These are phyloP conservation scores for Byasa hedistus DNA, from an alignment of 2,888 invertebrate genomes.

Conservation along the genomic window DNA sequence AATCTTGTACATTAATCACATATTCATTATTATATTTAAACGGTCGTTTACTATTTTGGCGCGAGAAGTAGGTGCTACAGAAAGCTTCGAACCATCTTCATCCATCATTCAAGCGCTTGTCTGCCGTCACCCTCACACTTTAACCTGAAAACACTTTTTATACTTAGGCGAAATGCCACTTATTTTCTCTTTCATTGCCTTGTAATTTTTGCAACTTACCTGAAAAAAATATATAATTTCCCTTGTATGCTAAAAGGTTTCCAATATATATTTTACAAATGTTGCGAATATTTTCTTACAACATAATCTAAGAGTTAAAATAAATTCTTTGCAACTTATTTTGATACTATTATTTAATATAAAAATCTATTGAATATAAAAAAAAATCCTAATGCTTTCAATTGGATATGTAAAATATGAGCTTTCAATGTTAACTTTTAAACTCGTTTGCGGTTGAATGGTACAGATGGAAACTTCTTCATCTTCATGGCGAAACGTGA, in stretches of 20 bases:
- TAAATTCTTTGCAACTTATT: no score
- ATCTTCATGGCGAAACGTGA: slow-evolving; percentile 77
- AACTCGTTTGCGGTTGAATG: slow-evolving; percentile 61
- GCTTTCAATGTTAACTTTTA: slow-evolving; percentile 39
- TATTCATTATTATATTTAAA: slow-evolving; percentile 35
- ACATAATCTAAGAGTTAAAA: background rate
- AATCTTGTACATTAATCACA: slow-evolving; percentile 18
- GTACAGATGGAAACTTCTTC: slow-evolving; percentile 63
- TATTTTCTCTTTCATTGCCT: slow-evolving; percentile 29
- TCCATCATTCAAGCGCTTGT: slow-evolving; percentile 57
- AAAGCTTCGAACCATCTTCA: slow-evolving; percentile 45
- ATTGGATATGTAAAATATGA: no score
- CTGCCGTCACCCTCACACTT: slow-evolving; percentile 38
- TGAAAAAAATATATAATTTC: background rate
- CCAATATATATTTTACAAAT: background rate
- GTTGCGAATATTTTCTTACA: background rate
- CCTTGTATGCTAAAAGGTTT: background rate
- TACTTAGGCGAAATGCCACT: slow-evolving; percentile 21
- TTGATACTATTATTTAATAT: no score
- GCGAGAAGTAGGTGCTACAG: slow-evolving; percentile 40
- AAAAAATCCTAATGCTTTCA: no score
- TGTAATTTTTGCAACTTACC: slow-evolving; percentile 9
- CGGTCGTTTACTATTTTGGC: slow-evolving; percentile 35
- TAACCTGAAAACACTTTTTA: slow-evolving; percentile 38
- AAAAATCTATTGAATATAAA: no score